A percentile compares a stretch with the other conserved stretches of the same genome.
These are phyloP conservation scores for Ips typographus DNA, from an alignment of 1,140 invertebrate genomes.

Conservation along the genomic window DNA sequence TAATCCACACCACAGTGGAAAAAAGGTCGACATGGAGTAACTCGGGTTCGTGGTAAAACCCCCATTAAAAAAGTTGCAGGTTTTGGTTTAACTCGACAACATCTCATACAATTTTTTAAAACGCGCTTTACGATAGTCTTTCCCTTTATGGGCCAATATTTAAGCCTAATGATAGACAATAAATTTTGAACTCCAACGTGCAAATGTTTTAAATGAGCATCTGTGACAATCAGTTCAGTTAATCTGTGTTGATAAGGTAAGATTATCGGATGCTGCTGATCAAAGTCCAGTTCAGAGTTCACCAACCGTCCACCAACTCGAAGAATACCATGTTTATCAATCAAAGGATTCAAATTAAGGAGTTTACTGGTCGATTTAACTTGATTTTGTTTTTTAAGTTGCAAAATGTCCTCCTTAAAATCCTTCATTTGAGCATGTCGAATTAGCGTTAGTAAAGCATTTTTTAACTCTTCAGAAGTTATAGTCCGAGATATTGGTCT, in stretches of 20 bases:
- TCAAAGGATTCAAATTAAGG: conserved; percentile 43
- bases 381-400: not conserved
- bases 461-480: conserved; percentile 7
- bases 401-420: conserved; percentile 1
- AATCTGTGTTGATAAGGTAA: conserved; percentile 35
- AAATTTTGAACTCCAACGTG: conserved; percentile 32
- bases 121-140: conserved; percentile 33
- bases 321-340: conserved; percentile 50
- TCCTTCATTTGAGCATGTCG: not conserved
- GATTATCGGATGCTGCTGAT: conserved; percentile 44
- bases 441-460: conserved; percentile 1
- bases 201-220: conserved; percentile 35
- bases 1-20: not conserved
- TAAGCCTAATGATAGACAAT: conserved; percentile 5
- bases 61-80: conserved; percentile 43
- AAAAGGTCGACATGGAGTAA: conserved; percentile 33
- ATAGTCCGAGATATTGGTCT: conserved; percentile 1
- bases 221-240: conserved; percentile 38
- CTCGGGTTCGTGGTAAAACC: conserved; percentile 36
- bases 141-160: conserved; percentile 41
- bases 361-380: conserved; percentile 18
- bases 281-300: conserved; percentile 39
- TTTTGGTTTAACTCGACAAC: conserved; percentile 41
- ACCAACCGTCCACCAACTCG: conserved; percentile 52
- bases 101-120: conserved; percentile 45